phyloP scores from a whole-genome alignment of 2,113 vertebrate genomes.

The Mus spicilegus region DNA sequence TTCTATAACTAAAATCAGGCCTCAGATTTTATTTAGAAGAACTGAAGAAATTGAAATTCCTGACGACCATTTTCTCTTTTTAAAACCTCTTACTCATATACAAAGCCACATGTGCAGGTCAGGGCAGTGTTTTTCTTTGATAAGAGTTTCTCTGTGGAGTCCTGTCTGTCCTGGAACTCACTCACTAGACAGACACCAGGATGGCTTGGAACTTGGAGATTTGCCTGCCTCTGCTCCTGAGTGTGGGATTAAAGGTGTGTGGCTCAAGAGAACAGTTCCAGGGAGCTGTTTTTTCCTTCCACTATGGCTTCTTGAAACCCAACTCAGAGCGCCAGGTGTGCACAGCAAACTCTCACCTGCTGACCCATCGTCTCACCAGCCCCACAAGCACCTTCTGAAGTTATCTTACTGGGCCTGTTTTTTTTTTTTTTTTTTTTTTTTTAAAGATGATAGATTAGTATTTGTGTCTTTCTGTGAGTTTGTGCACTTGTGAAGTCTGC shows the following conservation, averaged over 20 bases:
- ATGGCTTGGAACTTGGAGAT: neutral
- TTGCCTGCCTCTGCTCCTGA: neutral
- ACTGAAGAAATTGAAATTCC: neutral
- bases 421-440: neutral
- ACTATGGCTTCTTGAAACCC: neutral
- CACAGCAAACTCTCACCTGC: neutral
- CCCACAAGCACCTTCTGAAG: neutral
- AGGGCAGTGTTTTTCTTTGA: neutral
- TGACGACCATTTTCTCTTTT: neutral
- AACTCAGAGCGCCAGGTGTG: neutral
- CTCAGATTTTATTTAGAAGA: neutral
- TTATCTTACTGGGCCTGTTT: neutral
- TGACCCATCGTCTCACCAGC: neutral
- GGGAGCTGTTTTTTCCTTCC: neutral
- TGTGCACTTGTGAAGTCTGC: neutral
- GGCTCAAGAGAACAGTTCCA: neutral
- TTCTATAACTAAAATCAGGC: constrained; percentile 54
- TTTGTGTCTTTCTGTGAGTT: neutral
- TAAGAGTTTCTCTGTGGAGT: neutral
- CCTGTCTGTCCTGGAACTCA: neutral
- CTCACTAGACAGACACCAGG: neutral
- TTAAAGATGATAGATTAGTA: neutral
- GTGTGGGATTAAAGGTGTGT: neutral
- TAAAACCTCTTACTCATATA: neutral
- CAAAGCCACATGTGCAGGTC: neutral